Evolutionary conservation across 2,113 vertebrate genomes (phyloP).

Genomic region (Oreochromis tanganicae): DNA sequence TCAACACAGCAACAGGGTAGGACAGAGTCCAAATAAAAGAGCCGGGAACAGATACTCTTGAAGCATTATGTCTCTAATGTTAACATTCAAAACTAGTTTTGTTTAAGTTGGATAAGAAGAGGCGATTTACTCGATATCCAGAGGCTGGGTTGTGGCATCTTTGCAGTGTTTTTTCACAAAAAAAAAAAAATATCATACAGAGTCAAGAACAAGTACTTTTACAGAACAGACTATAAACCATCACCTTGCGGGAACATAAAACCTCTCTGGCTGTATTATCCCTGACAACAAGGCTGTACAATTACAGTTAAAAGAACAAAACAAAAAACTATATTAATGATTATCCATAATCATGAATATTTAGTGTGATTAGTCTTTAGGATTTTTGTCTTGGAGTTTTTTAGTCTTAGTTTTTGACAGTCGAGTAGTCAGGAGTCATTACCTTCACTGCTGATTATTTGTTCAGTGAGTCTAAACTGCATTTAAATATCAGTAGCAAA

Average conservation of each 20-base stretch:
- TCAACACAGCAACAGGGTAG: background rate
- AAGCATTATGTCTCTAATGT: background rate
- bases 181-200: background rate
- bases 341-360: background rate
- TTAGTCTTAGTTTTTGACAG: background rate
- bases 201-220: background rate
- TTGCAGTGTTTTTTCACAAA: background rate
- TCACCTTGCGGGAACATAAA: background rate
- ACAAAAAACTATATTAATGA: background rate
- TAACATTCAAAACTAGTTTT: fast-evolving
- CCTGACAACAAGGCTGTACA: background rate
- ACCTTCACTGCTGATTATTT: background rate
- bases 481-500: background rate
- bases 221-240: background rate
- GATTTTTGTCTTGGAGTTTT: fast-evolving
- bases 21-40: background rate
- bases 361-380: background rate
- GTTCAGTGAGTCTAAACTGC: background rate
- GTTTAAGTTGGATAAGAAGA: background rate
- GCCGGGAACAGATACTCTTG: background rate
- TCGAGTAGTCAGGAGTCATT: background rate
- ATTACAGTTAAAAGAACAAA: background rate
- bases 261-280: background rate
- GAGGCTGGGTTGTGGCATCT: background rate
- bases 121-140: fast-evolving